Evolutionary conservation across 2,888 invertebrate species (phyloP).

Genomic region (Drosophila pullipes): DNA sequence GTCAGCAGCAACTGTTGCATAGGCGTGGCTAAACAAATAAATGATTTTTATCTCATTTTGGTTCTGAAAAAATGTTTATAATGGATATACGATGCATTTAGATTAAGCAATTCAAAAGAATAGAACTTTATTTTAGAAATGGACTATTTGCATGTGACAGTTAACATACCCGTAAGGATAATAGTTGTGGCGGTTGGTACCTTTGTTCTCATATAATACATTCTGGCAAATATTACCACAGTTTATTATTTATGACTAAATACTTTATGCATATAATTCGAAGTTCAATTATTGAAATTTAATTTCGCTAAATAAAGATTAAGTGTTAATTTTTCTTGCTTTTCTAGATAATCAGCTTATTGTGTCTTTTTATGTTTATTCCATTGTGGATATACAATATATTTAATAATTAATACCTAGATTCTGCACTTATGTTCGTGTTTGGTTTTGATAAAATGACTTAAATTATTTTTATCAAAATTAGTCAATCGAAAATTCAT

Average conservation of each 20-base stretch:
- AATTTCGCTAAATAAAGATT: background rate
- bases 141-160: background rate
- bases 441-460: background rate
- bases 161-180: background rate
- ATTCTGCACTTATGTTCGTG: background rate
- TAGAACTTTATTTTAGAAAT: background rate
- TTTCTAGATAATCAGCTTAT: background rate
- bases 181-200: background rate
- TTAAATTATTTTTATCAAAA: background rate
- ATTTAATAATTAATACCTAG: background rate
- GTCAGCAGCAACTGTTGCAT: constrained; percentile 75
- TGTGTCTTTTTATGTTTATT: background rate
- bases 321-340: background rate
- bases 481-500: background rate
- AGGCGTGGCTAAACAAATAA: constrained; percentile 55
- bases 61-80: constrained; percentile 20
- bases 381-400: background rate
- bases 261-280: background rate
- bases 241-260: background rate
- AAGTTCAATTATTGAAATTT: background rate
- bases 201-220: background rate
- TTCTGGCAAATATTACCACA: background rate
- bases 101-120: constrained; percentile 11
- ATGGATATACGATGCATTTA: constrained; percentile 31
- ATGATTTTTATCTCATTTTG: constrained; percentile 17